Evolutionary conservation across 2,113 vertebrate genomes (phyloP), one percentile per base, ranked within the genome.

Genomic region (Papio anubis): DNA sequence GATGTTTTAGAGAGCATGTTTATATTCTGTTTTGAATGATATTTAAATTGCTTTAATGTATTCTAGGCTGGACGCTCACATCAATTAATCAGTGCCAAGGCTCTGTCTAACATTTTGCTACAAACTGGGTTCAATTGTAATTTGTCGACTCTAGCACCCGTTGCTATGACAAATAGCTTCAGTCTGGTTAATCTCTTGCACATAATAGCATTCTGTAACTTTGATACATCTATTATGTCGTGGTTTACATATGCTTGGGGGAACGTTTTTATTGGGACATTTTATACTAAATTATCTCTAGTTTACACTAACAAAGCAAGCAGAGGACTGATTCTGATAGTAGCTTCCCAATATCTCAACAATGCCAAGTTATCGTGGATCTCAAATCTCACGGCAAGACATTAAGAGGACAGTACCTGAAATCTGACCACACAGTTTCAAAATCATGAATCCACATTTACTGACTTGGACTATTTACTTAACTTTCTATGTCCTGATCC

Each of bases 221-320:
- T 98, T 96, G 90, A 83, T 95, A 97, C 93, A 95, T 97, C 94
- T 98, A 90, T 94, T 95, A 97, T 55, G 97, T n/a, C 12, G 8
- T n/a, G 94, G 79, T 89, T 97, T 96, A 72, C 64, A 96, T 97
- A 98, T 82, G 35, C 82, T 97, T 98, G 94, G 88, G 82, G 93
- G 79, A 52, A 95, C 5, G 2, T 23, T 98, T 97, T 86, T 97
- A 84, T 35, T 25, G 93, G 97, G 91, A n/a, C 20, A 80, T 96
- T 96, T 95, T 87, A 97, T 64, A 96, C 30, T 92, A 98, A 96
- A 95, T 83, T 93, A 96, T 93, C 55, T 61, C 95, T 90, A 84
- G 80, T 94, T 21, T 97, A 86, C 73, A 93, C 57, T 59, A 90
- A 92, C 96, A 93, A 95, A 96, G 90, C 76, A 93, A 59, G 80